Base-by-base conservation (phyloP, 1,140 invertebrate genomes). In the Leptinotarsa lineolata region DNA sequence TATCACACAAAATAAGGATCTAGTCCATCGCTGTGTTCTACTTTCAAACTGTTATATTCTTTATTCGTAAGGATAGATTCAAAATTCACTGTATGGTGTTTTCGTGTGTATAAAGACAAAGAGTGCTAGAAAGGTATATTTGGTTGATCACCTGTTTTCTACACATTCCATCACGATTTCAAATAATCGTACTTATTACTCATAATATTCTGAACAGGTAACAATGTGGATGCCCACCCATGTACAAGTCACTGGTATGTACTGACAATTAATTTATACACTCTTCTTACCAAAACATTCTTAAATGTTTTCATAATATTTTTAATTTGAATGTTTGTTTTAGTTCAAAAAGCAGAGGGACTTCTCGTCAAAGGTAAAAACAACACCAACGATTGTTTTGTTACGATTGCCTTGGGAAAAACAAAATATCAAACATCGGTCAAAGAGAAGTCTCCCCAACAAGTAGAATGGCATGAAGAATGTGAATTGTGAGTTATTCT, bases 351-450 rank as follows among this genome's bases (percentile, higher is more conserved):
- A 83, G 92, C 92, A 60, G 89, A 88, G 79, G 90, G 89, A 76
- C 84, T 94, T 63, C 80, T 94, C 39, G 90, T 90, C 45, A 96
- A 95, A 89, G 94, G 94, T 78, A 95, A 95, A 88, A 91, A 95
- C 86, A 93, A 93, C 80, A 95, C 94, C 79, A 97, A 97, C 88
- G 95, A 97, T 88, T 95, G 94, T 81, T 97, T 97, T 88, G 96
- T 97, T 80, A 96, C 95, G 68, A 97, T 98, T 82, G 93, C 90
- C 39, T 87, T 97, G 77, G 96, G 95, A 22, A 97, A 97, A 87
- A 95, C 97, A 83, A 97, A 97, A 88, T 98, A 95, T 85, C 95
- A 97, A 86, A 98, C 96, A 61, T 97, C 96, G 64, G 91, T 97
- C 72, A 97, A 97, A 86, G 94, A 97, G 85, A 96, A 96, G 86